Conservation (phyloP, 2,797 vertebrate genomes). For the Clarias pachynema region DNA sequence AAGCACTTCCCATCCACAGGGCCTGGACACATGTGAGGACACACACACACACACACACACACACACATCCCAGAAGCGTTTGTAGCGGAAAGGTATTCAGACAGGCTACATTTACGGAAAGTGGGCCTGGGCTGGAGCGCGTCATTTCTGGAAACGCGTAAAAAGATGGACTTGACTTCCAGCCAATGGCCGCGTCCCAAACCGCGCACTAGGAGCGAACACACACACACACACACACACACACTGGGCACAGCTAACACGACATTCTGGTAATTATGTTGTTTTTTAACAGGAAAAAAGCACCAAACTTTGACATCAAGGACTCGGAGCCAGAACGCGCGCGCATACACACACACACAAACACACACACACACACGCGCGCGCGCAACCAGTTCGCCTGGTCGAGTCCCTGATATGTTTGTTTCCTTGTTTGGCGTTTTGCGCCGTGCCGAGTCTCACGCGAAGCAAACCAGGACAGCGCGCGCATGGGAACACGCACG, state of each 20-base stretch:
- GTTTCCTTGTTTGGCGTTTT: background rate
- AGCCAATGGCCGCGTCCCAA: slow-evolving; percentile 11
- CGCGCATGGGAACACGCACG: background rate
- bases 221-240: background rate
- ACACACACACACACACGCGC: too few relatives aligned
- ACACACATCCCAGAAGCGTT: slow-evolving; percentile 56
- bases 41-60: slow-evolving; percentile 62
- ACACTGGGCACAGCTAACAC: background rate
- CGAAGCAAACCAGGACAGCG: background rate
- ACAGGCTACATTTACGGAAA: slow-evolving; percentile 62
- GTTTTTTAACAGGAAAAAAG: background rate
- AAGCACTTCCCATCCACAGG: slow-evolving; percentile 55
- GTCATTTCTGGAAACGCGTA: slow-evolving; percentile 50
- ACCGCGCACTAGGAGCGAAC: background rate
- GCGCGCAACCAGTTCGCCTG: background rate
- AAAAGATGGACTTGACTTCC: slow-evolving; percentile 16
- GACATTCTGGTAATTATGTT: background rate
- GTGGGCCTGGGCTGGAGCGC: slow-evolving; percentile 55
- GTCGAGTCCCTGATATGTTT: background rate
- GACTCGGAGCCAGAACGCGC: too few relatives aligned
- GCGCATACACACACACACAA: too few relatives aligned
- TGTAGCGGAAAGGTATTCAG: slow-evolving; percentile 67
- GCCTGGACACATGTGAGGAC: slow-evolving; percentile 49
- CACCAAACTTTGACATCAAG: too few relatives aligned
- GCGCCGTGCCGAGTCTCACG: background rate